Percentiles rank a stretch among this genome's conserved stretches.
Evolutionary conservation across 2,113 vertebrate genomes (phyloP).

Genomic region (Hippocampus abdominalis): DNA sequence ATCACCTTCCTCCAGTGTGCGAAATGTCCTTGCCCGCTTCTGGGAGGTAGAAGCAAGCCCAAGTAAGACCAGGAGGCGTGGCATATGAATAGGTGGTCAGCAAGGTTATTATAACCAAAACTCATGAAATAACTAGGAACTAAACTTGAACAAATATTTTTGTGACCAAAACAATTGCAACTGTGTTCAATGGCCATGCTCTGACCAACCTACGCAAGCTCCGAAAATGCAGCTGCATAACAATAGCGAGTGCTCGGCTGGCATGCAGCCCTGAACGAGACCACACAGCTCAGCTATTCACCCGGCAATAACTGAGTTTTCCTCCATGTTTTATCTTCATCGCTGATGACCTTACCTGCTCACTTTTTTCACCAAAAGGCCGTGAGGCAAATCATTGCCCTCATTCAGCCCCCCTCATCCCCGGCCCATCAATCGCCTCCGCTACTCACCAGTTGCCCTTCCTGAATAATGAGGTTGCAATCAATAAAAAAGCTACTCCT

Average conservation of each 20-base stretch:
- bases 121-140: too few relatives aligned
- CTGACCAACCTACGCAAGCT: too few relatives aligned
- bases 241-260: conserved; percentile 68
- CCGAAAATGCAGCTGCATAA: conserved; percentile 71
- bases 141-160: too few relatives aligned
- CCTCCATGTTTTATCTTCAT: conserved; percentile 78
- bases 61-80: too few relatives aligned
- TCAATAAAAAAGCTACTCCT: conserved; percentile 4
- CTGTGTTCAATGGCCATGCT: too few relatives aligned
- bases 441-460: conserved; percentile 54
- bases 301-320: conserved; percentile 74
- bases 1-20: conserved; percentile 74
- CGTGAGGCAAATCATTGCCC: conserved; percentile 68
- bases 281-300: conserved; percentile 19
- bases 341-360: conserved; percentile 76
- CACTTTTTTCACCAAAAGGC: conserved; percentile 72
- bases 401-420: conserved; percentile 80
- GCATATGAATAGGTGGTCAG: too few relatives aligned
- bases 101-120: too few relatives aligned
- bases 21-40: too few relatives aligned
- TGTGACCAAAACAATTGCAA: too few relatives aligned
- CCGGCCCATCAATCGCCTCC: conserved; percentile 77
- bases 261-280: conserved; percentile 73
- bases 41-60: too few relatives aligned
- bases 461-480: conserved; percentile 20